These are phyloP conservation scores for Rhabdomys pumilio DNA, from an alignment of 2,797 vertebrate species.

Conservation along the genomic window DNA sequence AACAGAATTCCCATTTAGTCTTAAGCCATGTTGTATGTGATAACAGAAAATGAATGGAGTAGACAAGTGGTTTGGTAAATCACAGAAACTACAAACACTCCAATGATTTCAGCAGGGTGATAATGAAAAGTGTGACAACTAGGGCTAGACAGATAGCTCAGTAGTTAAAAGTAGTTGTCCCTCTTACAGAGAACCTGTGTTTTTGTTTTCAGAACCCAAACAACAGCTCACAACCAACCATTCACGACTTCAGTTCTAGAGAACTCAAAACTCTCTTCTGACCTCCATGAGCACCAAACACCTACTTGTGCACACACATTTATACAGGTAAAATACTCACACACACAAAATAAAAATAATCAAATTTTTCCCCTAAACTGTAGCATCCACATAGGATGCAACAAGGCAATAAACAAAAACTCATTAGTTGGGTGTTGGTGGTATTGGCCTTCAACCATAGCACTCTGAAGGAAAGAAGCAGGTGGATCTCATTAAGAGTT, in stretches of 20 bases:
- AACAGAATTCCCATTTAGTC: slow-evolving; percentile 29
- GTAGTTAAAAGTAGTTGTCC: background rate
- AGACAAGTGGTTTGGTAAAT: background rate
- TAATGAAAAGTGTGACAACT: background rate
- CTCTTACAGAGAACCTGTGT: background rate
- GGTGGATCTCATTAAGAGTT: background rate
- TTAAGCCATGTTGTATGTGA: background rate
- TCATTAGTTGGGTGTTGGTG: background rate
- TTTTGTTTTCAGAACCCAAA: background rate
- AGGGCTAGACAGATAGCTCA: background rate
- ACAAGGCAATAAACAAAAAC: slow-evolving; percentile 17
- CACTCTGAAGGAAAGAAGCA: background rate
- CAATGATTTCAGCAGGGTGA: slow-evolving; percentile 28
- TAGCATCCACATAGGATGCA: background rate
- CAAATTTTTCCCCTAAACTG: background rate
- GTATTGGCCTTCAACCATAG: background rate
- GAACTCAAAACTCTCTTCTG: background rate
- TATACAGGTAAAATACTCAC: background rate
- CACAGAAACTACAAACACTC: background rate
- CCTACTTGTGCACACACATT: background rate
- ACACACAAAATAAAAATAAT: background rate
- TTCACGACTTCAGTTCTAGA: background rate
- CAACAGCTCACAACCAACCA: background rate
- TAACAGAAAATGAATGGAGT: background rate
- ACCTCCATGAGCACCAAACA: background rate